Conservation (phyloP, 2,888 invertebrate species). For the Epinotia brunnichana region DNA sequence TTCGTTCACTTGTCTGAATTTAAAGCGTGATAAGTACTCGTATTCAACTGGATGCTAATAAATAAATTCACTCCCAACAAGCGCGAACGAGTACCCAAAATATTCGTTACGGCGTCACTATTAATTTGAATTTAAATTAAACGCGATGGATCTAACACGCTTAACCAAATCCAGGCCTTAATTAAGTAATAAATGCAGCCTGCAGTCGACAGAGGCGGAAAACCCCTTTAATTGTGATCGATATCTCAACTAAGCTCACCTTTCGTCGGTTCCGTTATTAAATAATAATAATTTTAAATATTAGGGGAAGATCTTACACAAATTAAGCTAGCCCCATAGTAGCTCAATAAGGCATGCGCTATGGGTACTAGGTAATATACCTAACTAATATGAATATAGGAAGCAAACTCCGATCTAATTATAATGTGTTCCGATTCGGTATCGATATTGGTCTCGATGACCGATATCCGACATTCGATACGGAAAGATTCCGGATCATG, state of each 20-base stretch:
- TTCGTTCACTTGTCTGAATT: too few relatives aligned
- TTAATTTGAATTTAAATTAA: conserved; percentile 14
- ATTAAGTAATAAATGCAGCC: conserved; percentile 8
- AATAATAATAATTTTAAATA: too few relatives aligned
- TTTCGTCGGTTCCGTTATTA: conserved; percentile 11
- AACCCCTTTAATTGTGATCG: conserved; percentile 8
- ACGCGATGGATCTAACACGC: background rate
- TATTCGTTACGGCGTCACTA: background rate
- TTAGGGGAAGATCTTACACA: too few relatives aligned
- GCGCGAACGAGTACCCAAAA: background rate
- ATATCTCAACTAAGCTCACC: conserved; percentile 9
- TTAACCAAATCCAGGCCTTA: conserved; percentile 6
- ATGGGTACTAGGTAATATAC: too few relatives aligned
- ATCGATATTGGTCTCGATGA: background rate
- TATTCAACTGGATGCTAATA: too few relatives aligned
- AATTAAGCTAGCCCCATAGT: too few relatives aligned
- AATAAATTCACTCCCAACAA: background rate
- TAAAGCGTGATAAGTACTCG: too few relatives aligned
- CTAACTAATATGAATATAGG: background rate
- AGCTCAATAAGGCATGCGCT: too few relatives aligned
- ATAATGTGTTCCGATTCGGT: background rate
- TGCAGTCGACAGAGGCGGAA: conserved; percentile 12
- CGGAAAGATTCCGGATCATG: too few relatives aligned
- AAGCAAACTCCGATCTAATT: background rate
- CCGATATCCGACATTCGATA: background rate